Base-by-base conservation (phyloP, 1,140 invertebrate genomes). In the Aethina tumida region DNA sequence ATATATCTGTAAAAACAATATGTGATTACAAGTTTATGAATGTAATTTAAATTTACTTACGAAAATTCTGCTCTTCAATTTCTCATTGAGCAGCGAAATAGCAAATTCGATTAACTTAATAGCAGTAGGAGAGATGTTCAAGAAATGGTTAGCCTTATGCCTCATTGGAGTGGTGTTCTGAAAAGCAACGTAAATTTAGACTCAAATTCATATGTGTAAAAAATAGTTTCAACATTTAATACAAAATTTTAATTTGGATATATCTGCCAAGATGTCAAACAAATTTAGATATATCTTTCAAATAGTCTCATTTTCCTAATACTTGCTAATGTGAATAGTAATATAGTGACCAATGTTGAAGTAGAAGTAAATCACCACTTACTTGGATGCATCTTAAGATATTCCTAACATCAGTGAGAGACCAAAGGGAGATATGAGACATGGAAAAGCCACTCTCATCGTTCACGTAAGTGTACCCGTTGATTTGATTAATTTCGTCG, bases 121-220 rank as follows among this genome's bases (percentile, higher is more conserved):
- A 2, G 82, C 82, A 47, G 74, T 80, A 30, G 72, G 67, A 0
- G 84, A 84, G 31, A 89, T 79, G 55, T 90, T 88, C 13, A 90
- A 66, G 44, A 89, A 83, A 53, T 90, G 84, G 1, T 86, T 82
- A 45, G 81, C 68, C 55, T 90, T 90, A 56, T 89, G 84, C 8
- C 85, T 69, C 73, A 89, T 84, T 1, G 87, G 87, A n/a, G 84
- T 80, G 1, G 84, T 84, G 59, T 84, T 86, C 79, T 85, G 65
- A 8, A 68, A 66, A 54, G 8, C 17, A 24, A 36, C 8, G 5
- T 7, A 36, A 30, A 12, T n/a, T n/a, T 8, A 24, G 22, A 24
- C n/a, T 34, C 32, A 24, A n/a, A n/a, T n/a, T n/a, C n/a, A n/a
- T n/a, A n/a, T n/a, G n/a, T n/a, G n/a, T n/a, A n/a, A n/a, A n/a